A percentile compares a stretch with the other conserved stretches of the same genome.
Conservation (phyloP, 2,113 vertebrate genomes). For the Grammomys dolichurus region DNA sequence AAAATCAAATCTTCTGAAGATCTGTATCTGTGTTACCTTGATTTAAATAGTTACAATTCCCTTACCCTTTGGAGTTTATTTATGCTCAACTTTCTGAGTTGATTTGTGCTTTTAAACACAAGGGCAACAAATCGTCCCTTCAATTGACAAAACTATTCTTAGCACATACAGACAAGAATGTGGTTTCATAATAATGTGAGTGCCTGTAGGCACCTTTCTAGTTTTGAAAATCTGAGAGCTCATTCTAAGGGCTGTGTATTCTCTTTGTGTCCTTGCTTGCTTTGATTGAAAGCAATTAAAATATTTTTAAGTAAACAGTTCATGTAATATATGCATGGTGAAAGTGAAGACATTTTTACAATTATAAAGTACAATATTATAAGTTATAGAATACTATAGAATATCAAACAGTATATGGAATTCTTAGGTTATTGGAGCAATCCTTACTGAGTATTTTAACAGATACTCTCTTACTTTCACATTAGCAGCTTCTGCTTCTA, state of each 20-base stretch:
- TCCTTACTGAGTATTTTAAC: background rate
- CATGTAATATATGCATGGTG: background rate
- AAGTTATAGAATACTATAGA: background rate
- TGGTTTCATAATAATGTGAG: background rate
- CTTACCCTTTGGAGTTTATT: background rate
- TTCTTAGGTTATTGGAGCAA: background rate
- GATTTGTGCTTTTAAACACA: background rate
- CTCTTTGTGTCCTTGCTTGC: background rate
- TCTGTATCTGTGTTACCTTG: background rate
- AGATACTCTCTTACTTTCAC: background rate
- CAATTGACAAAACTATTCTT: constrained; percentile 28
- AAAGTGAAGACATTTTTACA: background rate
- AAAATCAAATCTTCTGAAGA: constrained; percentile 31
- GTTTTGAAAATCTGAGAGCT: constrained; percentile 25
- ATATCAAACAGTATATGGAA: background rate
- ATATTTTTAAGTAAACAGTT: background rate
- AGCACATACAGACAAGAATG: background rate
- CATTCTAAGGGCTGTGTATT: background rate
- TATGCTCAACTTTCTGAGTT: background rate
- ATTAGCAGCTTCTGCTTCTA: background rate
- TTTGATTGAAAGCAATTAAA: constrained; percentile 45
- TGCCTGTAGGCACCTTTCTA: background rate
- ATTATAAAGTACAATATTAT: constrained; percentile 50
- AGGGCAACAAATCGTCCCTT: background rate
- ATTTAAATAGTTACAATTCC: constrained; percentile 3